Percentiles rank a stretch among this genome's conserved stretches.
Conservation (phyloP, 2,888 invertebrate species). For the Cephus spinipes region DNA sequence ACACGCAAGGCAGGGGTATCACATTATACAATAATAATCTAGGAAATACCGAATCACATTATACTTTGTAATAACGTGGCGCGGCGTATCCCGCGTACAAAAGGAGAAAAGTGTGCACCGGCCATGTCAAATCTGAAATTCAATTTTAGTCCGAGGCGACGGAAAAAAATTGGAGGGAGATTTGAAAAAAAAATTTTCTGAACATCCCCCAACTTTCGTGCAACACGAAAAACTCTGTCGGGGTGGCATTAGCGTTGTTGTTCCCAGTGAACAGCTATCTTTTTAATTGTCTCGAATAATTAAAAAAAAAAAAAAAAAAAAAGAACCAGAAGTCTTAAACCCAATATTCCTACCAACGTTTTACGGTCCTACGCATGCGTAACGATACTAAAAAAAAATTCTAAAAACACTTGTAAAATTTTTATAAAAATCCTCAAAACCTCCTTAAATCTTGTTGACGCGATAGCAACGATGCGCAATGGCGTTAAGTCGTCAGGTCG, state of each 20-base stretch:
- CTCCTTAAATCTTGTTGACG: background rate
- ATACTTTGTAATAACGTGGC: constrained; percentile 55
- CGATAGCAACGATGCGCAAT: background rate
- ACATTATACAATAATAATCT: constrained; percentile 54
- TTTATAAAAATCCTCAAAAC: background rate
- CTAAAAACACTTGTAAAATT: background rate
- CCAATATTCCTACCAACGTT: no score
- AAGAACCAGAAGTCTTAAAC: no score
- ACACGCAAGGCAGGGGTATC: constrained; percentile 58
- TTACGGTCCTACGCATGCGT: no score
- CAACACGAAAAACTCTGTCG: background rate
- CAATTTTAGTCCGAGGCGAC: constrained; percentile 9
- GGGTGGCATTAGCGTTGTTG: background rate
- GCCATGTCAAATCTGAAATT: constrained; percentile 42
- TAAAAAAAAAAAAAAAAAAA: no score
- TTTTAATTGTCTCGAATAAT: no score
- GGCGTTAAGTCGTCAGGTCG: constrained; percentile 29
- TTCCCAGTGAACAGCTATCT: no score
- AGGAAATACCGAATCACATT: constrained; percentile 50
- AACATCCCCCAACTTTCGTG: background rate
- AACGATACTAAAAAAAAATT: no score
- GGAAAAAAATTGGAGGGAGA: background rate
- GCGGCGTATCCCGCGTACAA: background rate
- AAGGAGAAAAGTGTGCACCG: constrained; percentile 17
- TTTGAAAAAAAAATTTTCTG: background rate